Percentiles rank a stretch among this genome's conserved stretches.
phyloP scores from a whole-genome alignment of 2,888 invertebrate genomes.

The Erpobdella octoculata region DNA sequence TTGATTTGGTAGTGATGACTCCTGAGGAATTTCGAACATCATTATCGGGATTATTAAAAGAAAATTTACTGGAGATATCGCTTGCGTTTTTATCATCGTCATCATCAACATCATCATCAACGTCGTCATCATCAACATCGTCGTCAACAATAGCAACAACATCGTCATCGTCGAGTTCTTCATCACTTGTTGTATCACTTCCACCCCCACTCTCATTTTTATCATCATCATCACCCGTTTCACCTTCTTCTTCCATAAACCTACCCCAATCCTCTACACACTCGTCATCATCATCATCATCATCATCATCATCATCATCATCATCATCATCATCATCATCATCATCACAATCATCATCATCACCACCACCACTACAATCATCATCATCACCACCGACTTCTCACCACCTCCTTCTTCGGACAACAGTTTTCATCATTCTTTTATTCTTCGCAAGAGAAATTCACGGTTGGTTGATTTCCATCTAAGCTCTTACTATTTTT shows the following conservation, averaged over 20 bases:
- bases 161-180: background rate
- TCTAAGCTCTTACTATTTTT: no score
- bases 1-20: no score
- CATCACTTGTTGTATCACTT: background rate
- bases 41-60: no score
- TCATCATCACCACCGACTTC: background rate
- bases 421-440: background rate
- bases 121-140: background rate
- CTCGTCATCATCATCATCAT: constrained; percentile 8
- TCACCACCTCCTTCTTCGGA: background rate
- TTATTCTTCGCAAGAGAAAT: background rate
- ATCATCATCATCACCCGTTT: constrained; percentile 7
- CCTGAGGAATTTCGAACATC: no score
- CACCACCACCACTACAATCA: background rate
- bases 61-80: no score
- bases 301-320: constrained; percentile 13
- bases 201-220: background rate
- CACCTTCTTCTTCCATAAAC: background rate
- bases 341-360: background rate
- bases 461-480: constrained; percentile 11
- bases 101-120: background rate
- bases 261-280: background rate
- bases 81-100: no score
- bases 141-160: background rate
- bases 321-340: constrained; percentile 19